These are phyloP conservation scores for Noctuana brunneofusca DNA, from an alignment of 2,888 invertebrate species.

Conservation along the genomic window DNA sequence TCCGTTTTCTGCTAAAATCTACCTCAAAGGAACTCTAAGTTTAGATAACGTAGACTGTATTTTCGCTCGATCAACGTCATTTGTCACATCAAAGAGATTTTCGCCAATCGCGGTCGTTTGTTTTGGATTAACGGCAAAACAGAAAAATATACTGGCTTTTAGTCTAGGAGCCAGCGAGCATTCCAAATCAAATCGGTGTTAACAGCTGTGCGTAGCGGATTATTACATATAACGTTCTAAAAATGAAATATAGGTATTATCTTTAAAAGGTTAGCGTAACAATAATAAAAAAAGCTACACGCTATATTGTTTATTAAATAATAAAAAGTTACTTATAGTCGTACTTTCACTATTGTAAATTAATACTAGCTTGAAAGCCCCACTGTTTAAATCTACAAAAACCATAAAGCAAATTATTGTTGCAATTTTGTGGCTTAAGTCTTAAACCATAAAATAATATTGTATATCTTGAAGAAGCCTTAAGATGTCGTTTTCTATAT, in stretches of 20 bases:
- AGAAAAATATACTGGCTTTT: constrained; percentile 7
- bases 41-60: background rate
- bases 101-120: constrained; percentile 17
- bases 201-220: no score
- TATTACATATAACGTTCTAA: no score
- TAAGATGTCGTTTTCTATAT: no score
- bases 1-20: background rate
- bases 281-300: background rate
- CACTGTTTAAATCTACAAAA: no score
- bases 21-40: background rate
- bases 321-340: no score
- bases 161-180: background rate
- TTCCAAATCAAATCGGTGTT: background rate
- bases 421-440: no score
- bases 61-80: constrained; percentile 20
- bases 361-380: no score
- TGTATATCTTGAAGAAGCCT: no score
- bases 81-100: constrained; percentile 30
- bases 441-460: no score
- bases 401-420: no score
- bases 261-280: background rate
- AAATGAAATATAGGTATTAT: background rate
- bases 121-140: constrained; percentile 18
- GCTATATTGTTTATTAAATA: no score
- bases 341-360: no score